Conservation (phyloP, 1,140 invertebrate species). For the Druon quercuslanigerum region DNA sequence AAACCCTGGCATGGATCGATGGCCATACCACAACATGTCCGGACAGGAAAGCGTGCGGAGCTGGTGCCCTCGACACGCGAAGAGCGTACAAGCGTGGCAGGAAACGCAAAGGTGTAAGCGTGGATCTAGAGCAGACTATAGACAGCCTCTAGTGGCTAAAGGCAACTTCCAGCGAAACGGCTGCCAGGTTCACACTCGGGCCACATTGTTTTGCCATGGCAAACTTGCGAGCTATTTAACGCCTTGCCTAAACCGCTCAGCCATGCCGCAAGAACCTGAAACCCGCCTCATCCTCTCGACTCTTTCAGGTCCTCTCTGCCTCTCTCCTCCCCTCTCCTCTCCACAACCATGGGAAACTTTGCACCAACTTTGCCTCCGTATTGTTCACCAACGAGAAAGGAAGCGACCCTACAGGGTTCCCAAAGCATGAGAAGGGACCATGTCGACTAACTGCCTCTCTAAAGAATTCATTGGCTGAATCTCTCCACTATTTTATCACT, state of each 20-base stretch:
- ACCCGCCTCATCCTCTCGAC: constrained; percentile 46
- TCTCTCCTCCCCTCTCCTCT: constrained; percentile 44
- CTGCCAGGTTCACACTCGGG: constrained; percentile 65
- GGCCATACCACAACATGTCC: neutral
- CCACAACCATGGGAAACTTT: constrained; percentile 58
- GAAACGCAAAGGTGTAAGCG: constrained; percentile 47
- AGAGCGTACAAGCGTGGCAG: constrained; percentile 48
- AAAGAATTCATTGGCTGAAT: constrained; percentile 26
- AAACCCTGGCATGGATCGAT: constrained; percentile 12
- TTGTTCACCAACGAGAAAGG: constrained; percentile 61
- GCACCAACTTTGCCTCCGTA: constrained; percentile 60
- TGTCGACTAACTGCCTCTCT: constrained; percentile 13
- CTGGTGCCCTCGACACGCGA: constrained; percentile 43
- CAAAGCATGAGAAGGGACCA: neutral
- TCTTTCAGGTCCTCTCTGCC: constrained; percentile 46
- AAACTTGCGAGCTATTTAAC: constrained; percentile 74
- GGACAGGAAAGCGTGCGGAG: neutral
- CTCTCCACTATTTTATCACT: neutral
- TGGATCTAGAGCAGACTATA: constrained; percentile 47
- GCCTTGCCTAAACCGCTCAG: constrained; percentile 64
- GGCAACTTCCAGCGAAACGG: constrained; percentile 56
- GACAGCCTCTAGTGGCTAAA: constrained; percentile 45
- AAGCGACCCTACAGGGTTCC: constrained; percentile 39
- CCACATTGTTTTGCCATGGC: constrained; percentile 68
- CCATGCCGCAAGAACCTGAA: constrained; percentile 62